phyloP scores from a whole-genome alignment of 2,888 invertebrate genomes.

The Yponomeuta sedellus region DNA sequence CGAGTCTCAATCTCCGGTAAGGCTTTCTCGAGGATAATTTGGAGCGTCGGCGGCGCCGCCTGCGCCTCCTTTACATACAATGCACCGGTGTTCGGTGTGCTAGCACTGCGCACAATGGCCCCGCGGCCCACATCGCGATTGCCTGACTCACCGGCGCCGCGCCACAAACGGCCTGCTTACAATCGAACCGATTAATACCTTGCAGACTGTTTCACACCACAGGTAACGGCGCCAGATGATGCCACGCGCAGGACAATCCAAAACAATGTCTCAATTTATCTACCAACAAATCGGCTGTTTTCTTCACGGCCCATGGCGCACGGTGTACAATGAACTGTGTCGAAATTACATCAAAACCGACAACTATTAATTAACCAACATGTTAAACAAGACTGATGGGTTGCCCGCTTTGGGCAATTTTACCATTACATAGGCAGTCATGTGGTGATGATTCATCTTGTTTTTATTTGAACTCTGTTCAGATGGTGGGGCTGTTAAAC shows the following conservation, averaged over 20 bases:
- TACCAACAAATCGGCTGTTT: conserved; percentile 31
- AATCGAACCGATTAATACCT: conserved; percentile 58
- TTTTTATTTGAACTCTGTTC: conserved; percentile 19
- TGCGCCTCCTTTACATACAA: conserved; percentile 71
- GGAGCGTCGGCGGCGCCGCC: conserved; percentile 55
- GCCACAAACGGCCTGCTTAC: conserved; percentile 62
- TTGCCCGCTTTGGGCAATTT: conserved; percentile 9
- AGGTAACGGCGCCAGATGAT: conserved; percentile 13
- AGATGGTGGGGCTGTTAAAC: conserved; percentile 2
- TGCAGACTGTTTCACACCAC: conserved; percentile 32
- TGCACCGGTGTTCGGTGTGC: conserved; percentile 37
- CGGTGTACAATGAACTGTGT: conserved; percentile 42
- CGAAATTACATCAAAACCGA: conserved; percentile 32
- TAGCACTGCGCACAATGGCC: conserved; percentile 32
- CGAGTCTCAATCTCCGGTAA: conserved; percentile 19
- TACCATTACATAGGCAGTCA: conserved; percentile 20
- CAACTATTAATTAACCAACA: conserved; percentile 17
- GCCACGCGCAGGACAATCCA: conserved; percentile 16
- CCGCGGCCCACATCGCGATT: conserved; percentile 64
- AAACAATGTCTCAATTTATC: conserved; percentile 52
- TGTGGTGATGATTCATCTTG: conserved; percentile 35
- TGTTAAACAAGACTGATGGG: conserved; percentile 2
- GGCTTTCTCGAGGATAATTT: conserved; percentile 50
- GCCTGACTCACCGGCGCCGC: conserved; percentile 61
- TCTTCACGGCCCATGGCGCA: conserved; percentile 43